Base-by-base conservation (phyloP, 1,140 invertebrate genomes). In the Heliconius hermathena region DNA sequence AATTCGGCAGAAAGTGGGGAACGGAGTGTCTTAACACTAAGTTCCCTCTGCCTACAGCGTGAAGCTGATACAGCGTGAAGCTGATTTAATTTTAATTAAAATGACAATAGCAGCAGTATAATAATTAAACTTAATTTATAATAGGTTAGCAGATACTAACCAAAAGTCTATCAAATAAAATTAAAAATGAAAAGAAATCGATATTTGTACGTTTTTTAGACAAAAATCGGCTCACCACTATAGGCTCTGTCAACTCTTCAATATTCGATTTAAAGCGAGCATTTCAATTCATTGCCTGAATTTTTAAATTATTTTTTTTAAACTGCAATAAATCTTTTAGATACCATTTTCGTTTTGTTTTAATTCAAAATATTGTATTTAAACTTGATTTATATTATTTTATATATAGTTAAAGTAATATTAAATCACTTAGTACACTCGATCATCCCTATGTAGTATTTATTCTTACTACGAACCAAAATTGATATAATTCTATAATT, bases 251-350 rank as follows among this genome's bases (percentile, higher is more conserved):
- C n/a, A 26, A 66, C 49, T 79, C 82, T 81, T 73, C 66, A 82
- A 81, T 81, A 79, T 84, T 78, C 76, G 75, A 82, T 83, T 77
- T 81, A 76, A 73, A 75, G 46, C 57, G 75, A n/a, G 54, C 60
- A 75, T 74, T 71, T 66, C 60, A 66, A 66, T 26, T 66, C 22
- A 66, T 66, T 66, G 60, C 8, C 11, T 66, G 26, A 66, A 66
- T 66, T 66, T 66, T 66, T 66, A 29, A 66, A 66, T 66, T 16
- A 29, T 29, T 16, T 16, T 22, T 66, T 66, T 66, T 66, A 66
- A 66, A 9, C 22, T 26, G 22, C n/a, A 16, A 9, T 26, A 66
- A 66, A 66, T 26, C 3, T 29, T 66, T 66, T 26, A 26, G 60
- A 16, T 16, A 29, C 22, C 3, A 9, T 66, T 29, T 36, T 66